phyloP scores from a whole-genome alignment of 1,140 invertebrate genomes.

The Elymnias hypermnestra region DNA sequence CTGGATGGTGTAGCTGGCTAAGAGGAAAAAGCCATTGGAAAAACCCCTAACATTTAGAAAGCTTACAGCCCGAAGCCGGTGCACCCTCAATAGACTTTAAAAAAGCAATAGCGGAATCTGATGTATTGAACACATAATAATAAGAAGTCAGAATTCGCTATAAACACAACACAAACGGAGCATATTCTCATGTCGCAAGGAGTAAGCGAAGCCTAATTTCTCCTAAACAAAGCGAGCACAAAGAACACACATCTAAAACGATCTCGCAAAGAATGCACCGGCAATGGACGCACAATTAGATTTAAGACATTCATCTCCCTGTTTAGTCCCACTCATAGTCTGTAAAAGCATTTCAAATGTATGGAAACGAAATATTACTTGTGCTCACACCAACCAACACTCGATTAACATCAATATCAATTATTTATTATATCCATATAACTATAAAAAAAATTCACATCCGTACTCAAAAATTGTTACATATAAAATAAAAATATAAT shows the following conservation, averaged over 20 bases:
- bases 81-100: background rate
- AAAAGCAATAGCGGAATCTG: constrained; percentile 10
- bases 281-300: constrained; percentile 6
- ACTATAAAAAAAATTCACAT: constrained; percentile 51
- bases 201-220: constrained; percentile 8
- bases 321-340: constrained; percentile 49
- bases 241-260: too few species aligned
- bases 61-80: constrained; percentile 6
- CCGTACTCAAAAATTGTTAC: constrained; percentile 41
- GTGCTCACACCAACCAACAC: constrained; percentile 58
- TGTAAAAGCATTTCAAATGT: constrained; percentile 36
- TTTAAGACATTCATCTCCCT: constrained; percentile 36
- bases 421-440: constrained; percentile 32
- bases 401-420: constrained; percentile 39
- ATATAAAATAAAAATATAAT: constrained; percentile 39
- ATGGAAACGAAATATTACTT: constrained; percentile 40
- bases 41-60: constrained; percentile 26
- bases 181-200: background rate
- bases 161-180: background rate
- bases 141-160: constrained; percentile 3
- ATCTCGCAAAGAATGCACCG: constrained; percentile 5
- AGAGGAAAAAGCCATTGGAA: constrained; percentile 22
- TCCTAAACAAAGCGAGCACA: background rate
- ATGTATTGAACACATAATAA: constrained; percentile 6
- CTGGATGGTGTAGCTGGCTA: constrained; percentile 30